Conservation (phyloP, 2,888 invertebrate species). For the Sesamia inferens region DNA sequence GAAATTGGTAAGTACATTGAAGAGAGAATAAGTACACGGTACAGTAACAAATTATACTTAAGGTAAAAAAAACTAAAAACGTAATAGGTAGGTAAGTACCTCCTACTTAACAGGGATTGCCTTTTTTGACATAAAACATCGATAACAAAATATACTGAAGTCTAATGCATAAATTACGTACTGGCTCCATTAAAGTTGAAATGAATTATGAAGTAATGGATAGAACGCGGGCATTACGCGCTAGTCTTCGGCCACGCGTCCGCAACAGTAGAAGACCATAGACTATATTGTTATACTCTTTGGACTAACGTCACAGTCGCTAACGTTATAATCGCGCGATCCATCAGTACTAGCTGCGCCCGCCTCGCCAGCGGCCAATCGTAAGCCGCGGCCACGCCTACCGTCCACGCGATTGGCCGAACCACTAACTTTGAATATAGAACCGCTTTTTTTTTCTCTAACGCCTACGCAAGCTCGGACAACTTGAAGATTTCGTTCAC, state of each 20-base stretch:
- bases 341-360: conserved; percentile 74
- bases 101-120: no score
- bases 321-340: conserved; percentile 84
- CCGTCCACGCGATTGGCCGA: conserved; percentile 84
- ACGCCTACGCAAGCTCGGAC: conserved; percentile 86
- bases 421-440: conserved; percentile 87
- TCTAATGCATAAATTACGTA: no score
- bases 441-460: conserved; percentile 88
- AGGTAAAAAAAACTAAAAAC: no score
- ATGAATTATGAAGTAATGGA: no score
- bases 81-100: no score
- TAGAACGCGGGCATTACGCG: neutral
- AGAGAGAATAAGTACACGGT: no score
- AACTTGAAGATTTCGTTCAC: conserved; percentile 67
- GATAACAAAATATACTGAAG: no score
- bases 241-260: conserved; percentile 35
- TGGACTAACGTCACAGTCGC: conserved; percentile 51
- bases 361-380: conserved; percentile 79
- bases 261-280: conserved; percentile 63
- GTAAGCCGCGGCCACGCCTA: conserved; percentile 84
- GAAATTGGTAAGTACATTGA: no score
- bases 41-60: no score
- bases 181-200: no score
- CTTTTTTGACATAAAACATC: no score
- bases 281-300: conserved; percentile 27